Evolutionary conservation across 2,888 invertebrate genomes (phyloP), one percentile per base, ranked within the genome.

Genomic region (Cremastinae sp.): DNA sequence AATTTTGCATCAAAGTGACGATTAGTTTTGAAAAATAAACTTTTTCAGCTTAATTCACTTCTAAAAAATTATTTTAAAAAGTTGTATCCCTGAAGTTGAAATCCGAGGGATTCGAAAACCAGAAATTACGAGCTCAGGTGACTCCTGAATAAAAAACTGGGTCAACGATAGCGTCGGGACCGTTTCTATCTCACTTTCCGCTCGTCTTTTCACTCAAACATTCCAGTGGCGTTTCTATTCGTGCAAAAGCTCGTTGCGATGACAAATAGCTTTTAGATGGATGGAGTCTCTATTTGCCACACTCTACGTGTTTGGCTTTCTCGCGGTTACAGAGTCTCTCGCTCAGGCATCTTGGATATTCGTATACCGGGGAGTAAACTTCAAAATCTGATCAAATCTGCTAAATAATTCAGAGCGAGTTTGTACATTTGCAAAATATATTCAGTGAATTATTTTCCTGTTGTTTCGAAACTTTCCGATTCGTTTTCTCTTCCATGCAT

Each of bases 161-260:
- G 83, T 82, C 82, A 80, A 78, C 68, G 81, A 83, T 82, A 81
- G 77, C 75, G 65, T 75, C 59, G 37, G 56, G 62, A 70, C 64
- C 51, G 35, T 37, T 47, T 56, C 53, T 65, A 55, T 53, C 41
- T 37, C 39, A 58, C 68, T 45, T 53, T 18, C 35, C 45, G 58
- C 51, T 69, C 51, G 47, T 68, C 68, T 45, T 53, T 18, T 45
- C 45, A 47, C 51, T 69, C 51, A 64, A 69, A 64, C 59, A 69
- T 56, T 73, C 59, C 28, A 2, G 53, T 12, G 59, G n/a, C 72
- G 72, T 72, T 72, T 59, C 59, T 53, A 58, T 64, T 49, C 45
- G 5, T 28, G 28, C 28, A 47, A 61, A 62, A 74, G 62, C 62
- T 74, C 59, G 49, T 35, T 20, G n/a, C 66, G 66, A 47, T 71